phyloP scores from a whole-genome alignment of 1,140 invertebrate species.

The Micrasema minimum region DNA sequence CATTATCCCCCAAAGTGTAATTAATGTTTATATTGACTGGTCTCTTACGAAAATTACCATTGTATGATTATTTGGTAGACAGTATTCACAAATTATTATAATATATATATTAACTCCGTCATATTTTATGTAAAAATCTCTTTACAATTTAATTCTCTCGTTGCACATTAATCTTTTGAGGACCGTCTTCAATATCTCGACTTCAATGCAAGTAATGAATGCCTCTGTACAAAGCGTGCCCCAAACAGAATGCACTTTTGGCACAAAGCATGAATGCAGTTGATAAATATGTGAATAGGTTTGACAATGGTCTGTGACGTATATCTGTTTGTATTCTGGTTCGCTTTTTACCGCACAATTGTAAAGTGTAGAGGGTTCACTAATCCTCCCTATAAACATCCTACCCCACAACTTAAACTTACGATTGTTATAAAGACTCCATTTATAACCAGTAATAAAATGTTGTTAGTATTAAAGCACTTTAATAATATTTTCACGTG shows the following conservation, averaged over 20 bases:
- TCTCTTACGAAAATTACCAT: too few species aligned
- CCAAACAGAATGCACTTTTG: constrained; percentile 20
- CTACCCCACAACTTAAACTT: constrained; percentile 9
- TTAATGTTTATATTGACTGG: too few species aligned
- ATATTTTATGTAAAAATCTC: too few species aligned
- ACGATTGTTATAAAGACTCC: background rate
- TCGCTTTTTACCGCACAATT: constrained; percentile 27
- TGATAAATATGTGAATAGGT: constrained; percentile 33
- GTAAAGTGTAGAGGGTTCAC: constrained; percentile 2
- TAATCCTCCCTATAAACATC: constrained; percentile 24
- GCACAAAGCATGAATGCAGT: background rate
- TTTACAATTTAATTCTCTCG: too few species aligned
- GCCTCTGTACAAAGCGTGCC: constrained; percentile 19
- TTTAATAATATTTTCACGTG: too few species aligned
- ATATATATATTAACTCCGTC: too few species aligned
- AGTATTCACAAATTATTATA: too few species aligned
- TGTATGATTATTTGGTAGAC: too few species aligned
- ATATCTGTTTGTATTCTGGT: constrained; percentile 25
- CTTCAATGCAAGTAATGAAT: constrained; percentile 10
- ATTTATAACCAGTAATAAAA: background rate
- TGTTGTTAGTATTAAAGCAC: too few species aligned
- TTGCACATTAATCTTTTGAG: too few species aligned
- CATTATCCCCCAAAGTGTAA: too few species aligned
- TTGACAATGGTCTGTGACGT: constrained; percentile 20
- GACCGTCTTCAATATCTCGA: background rate